A percentile compares a stretch with the other conserved stretches of the same genome.
phyloP scores from a whole-genome alignment of 1,140 invertebrate species.

The Drosophila aff. region DNA sequence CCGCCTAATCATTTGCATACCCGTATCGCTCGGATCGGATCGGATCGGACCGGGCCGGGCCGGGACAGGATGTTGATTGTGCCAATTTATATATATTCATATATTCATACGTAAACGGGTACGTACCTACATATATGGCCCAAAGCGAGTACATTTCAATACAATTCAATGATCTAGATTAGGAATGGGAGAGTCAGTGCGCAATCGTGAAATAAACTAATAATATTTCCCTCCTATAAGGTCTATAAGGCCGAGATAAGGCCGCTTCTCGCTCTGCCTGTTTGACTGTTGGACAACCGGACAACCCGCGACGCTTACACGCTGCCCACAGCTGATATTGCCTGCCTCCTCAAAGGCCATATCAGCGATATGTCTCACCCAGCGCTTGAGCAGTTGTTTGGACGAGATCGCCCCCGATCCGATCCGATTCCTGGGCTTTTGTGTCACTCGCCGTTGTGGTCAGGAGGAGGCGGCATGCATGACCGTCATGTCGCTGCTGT shows the following conservation, averaged over 20 bases:
- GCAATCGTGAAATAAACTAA: constrained; percentile 68
- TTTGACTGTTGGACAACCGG: constrained; percentile 52
- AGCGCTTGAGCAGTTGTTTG: constrained; percentile 38
- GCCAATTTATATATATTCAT: constrained; percentile 29
- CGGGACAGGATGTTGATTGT: constrained; percentile 77
- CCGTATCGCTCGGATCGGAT: constrained; percentile 30
- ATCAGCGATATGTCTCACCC: constrained; percentile 74
- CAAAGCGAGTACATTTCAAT: constrained; percentile 54
- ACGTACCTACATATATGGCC: constrained; percentile 27
- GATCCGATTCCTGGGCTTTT: constrained; percentile 9
- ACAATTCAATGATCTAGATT: constrained; percentile 73
- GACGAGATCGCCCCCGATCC: constrained; percentile 39
- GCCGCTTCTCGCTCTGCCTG: constrained; percentile 26
- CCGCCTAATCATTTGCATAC: constrained; percentile 70
- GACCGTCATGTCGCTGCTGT: constrained; percentile 60
- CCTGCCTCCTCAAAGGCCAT: constrained; percentile 27
- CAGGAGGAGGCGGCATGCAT: constrained; percentile 48
- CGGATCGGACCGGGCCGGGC: constrained; percentile 45
- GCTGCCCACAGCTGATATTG: constrained; percentile 50
- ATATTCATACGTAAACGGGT: constrained; percentile 35
- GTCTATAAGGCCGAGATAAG: constrained; percentile 49
- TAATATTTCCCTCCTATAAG: constrained; percentile 32
- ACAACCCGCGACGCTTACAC: constrained; percentile 51
- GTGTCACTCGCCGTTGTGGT: constrained; percentile 23
- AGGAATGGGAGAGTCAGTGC: constrained; percentile 24